Conservation (phyloP, 2,113 vertebrate genomes). For the Podarcis muralis region DNA sequence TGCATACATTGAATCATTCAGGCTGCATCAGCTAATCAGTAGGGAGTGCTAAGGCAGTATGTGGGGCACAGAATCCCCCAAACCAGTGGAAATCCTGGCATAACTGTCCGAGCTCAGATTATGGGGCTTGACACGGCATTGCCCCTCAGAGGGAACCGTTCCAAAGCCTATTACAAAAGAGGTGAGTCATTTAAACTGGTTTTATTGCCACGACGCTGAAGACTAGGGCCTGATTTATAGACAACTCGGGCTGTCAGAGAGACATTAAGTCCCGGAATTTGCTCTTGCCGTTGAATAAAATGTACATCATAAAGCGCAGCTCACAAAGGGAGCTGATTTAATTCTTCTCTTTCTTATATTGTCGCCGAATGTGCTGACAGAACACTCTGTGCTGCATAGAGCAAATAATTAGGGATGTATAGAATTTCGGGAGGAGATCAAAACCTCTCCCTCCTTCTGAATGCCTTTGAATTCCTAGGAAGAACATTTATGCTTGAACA, state of each 20-base stretch:
- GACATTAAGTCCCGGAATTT: not conserved
- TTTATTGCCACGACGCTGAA: not conserved
- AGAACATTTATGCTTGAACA: not conserved
- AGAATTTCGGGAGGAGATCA: not conserved
- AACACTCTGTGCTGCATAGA: too few species aligned
- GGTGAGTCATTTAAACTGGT: not conserved
- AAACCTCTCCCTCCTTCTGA: not conserved
- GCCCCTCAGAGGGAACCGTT: not conserved
- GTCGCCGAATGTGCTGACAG: not conserved
- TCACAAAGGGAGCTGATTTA: not conserved
- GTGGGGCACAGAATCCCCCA: not conserved
- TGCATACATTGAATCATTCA: not conserved
- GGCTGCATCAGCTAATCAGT: not conserved
- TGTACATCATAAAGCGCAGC: not conserved
- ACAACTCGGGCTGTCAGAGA: not conserved
- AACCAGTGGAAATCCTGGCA: not conserved
- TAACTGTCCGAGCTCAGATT: not conserved
- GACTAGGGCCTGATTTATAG: not conserved
- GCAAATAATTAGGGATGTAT: not conserved
- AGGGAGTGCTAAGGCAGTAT: not conserved
- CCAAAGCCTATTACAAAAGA: not conserved
- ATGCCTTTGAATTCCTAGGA: not conserved
- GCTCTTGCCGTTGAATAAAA: not conserved
- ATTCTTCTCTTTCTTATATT: not conserved
- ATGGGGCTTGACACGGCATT: not conserved